A percentile compares a stretch with the other conserved stretches of the same genome.
Conservation (phyloP, 1,140 invertebrate genomes). For the Nylanderia fulva region DNA sequence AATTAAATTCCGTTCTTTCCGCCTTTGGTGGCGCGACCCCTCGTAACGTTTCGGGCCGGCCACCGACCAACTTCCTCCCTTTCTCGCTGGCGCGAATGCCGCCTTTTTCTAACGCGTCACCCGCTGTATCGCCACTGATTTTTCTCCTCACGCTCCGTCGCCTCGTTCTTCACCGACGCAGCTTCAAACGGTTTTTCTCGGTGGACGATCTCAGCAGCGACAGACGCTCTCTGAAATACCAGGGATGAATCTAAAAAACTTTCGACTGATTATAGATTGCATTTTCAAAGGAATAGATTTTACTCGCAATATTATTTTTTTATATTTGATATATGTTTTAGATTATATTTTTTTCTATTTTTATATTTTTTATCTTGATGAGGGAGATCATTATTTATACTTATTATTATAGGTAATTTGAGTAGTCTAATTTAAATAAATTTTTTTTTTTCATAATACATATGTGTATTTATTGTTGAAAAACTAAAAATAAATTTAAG, state of each 20-base stretch:
- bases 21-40: conserved; percentile 70
- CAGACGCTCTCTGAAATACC: conserved; percentile 3
- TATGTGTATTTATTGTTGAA: not conserved
- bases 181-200: conserved; percentile 72
- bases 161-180: conserved; percentile 37
- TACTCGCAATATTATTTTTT: not conserved
- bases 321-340: too few species aligned
- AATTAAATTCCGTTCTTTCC: conserved; percentile 87
- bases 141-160: conserved; percentile 66
- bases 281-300: not conserved
- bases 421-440: not conserved
- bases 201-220: conserved; percentile 57
- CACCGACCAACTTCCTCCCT: conserved; percentile 43
- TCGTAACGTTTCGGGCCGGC: conserved; percentile 51
- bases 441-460: too few species aligned
- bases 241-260: conserved; percentile 10
- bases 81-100: conserved; percentile 38
- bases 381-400: not conserved
- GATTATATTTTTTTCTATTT: not conserved
- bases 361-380: not conserved
- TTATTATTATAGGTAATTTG: not conserved
- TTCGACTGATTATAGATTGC: not conserved
- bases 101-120: conserved; percentile 59
- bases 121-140: conserved; percentile 72
- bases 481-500: not conserved